phyloP scores from a whole-genome alignment of 2,888 invertebrate genomes.

The Drosophila maculinotata region DNA sequence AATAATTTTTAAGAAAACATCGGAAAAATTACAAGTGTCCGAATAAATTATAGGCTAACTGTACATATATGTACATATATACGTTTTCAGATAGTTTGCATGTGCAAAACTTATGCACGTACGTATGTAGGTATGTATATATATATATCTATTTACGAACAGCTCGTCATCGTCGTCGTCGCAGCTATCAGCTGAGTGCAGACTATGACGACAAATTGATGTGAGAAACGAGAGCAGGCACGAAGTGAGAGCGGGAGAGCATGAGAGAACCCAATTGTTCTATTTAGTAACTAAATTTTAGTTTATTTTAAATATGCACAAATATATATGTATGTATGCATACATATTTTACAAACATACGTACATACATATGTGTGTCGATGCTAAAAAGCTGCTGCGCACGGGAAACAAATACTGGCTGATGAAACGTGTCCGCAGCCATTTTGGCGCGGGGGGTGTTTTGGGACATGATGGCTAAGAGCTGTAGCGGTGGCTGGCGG shows the following conservation, averaged over 20 bases:
- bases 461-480: slow-evolving; percentile 10
- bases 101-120: slow-evolving; percentile 8
- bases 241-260: slow-evolving; percentile 21
- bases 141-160: too few species aligned
- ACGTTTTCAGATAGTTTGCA: background rate
- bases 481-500: background rate
- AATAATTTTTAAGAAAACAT: too few species aligned
- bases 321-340: background rate
- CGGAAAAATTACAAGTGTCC: too few species aligned
- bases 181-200: slow-evolving; percentile 50
- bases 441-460: slow-evolving; percentile 2
- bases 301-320: slow-evolving; percentile 1
- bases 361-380: slow-evolving; percentile 10
- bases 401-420: slow-evolving; percentile 38
- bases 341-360: too few species aligned
- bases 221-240: slow-evolving; percentile 44
- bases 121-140: too few species aligned
- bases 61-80: slow-evolving; percentile 10
- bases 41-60: too few species aligned
- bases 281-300: slow-evolving; percentile 14
- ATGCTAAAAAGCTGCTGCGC: slow-evolving; percentile 47
- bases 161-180: too few species aligned
- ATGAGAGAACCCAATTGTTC: slow-evolving; percentile 50
- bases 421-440: slow-evolving; percentile 37
- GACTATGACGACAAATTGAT: slow-evolving; percentile 54